Evolutionary conservation across 2,888 invertebrate species (phyloP).

Genomic region (Polia nebulosa): DNA sequence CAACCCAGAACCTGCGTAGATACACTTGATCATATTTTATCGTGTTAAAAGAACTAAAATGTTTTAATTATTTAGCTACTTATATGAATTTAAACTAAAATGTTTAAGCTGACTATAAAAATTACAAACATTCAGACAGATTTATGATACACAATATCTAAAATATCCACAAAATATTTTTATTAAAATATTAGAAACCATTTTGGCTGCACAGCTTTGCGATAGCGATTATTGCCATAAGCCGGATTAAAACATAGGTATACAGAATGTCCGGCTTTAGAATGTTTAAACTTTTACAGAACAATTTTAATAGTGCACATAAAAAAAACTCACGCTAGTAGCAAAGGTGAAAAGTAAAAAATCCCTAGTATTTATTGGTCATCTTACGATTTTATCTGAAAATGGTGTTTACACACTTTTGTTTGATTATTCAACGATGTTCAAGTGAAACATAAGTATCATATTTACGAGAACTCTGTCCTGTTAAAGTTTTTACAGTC

Average conservation of each 20-base stretch:
- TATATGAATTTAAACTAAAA: conserved; percentile 30
- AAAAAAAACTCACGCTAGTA: no score
- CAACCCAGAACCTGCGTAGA: conserved; percentile 3
- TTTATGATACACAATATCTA: conserved; percentile 54
- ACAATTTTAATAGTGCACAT: no score
- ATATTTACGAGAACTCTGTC: no score
- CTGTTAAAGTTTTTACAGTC: no score
- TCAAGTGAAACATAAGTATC: no score
- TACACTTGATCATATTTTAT: conserved; percentile 18
- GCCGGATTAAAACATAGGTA: not conserved
- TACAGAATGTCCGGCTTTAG: no score
- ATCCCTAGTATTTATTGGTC: no score
- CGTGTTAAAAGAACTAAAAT: conserved; percentile 33
- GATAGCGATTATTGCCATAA: conserved; percentile 10
- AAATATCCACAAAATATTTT: conserved; percentile 40
- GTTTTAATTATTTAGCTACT: conserved; percentile 42
- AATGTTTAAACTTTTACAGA: no score
- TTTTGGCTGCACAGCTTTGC: conserved; percentile 15
- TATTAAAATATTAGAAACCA: conserved; percentile 21
- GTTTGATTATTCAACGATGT: no score
- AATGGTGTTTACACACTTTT: no score
- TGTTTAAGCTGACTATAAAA: conserved; percentile 33
- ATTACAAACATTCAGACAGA: conserved; percentile 50
- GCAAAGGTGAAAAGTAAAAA: not conserved
- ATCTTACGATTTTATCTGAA: no score